Base-by-base conservation (phyloP, 2,797 vertebrate species). In the Rhadinocentrus ornatus region DNA sequence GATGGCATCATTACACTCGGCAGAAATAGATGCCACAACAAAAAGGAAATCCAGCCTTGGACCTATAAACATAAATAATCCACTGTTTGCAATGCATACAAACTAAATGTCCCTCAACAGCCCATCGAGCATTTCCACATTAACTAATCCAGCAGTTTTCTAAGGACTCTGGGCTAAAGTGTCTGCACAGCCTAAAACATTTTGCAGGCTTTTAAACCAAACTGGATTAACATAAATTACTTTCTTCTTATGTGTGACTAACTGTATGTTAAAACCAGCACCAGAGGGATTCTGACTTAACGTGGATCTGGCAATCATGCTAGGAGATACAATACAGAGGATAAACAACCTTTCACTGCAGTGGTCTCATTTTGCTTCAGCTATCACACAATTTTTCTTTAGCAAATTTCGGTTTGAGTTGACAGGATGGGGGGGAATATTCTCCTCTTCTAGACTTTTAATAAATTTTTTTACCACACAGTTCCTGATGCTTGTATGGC, bases 221-320 rank as follows among this genome's bases (percentile, higher is more conserved):
- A 59, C 46, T 27, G 16, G 39, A 22, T 64, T 0, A 22, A 62
- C 41, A 32, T 66, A 1, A 69, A 69, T 54, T 7, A 8, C 37
- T 31, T 57, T 56, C 11, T 6, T n/a, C 34, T 37, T 15, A 55
- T 9, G 32, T 67, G 41, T 44, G 55, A 75, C 35, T 61, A 34
- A 62, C 29, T 39, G 26, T 54, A 13, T 11, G 34, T 15, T 71
- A 39, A 54, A 65, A 66, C 50, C n/a, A 71, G 37, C 50, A 66
- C 68, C 7, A 3, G 35, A 34, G 16, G 20, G 27, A n/a, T 70
- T 53, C 55, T 34, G 9, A 44, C 52, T 56, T 22, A 44, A 15
- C 44, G 3, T 16, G 35, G 44, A 24, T 65, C 29, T 66, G 24
- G 10, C 7, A 26, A 37, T 76, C 63, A 22, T 31, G 48, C 11